Evolutionary conservation across 2,797 vertebrate species (phyloP).

Genomic region (Diglossa cyanea): DNA sequence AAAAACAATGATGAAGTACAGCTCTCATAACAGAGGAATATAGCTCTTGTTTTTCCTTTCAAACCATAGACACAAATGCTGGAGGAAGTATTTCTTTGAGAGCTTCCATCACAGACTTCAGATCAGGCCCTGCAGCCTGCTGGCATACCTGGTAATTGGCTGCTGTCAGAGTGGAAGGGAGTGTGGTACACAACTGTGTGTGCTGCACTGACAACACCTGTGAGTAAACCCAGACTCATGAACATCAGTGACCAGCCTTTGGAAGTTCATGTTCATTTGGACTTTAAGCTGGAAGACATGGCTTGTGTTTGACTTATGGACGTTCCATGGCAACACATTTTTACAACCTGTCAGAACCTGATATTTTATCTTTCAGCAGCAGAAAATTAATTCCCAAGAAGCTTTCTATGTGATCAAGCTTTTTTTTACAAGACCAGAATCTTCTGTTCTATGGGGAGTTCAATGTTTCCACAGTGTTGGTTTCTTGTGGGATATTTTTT

Average conservation of each 20-base stretch:
- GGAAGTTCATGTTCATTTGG: background rate
- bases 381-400: background rate
- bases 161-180: background rate
- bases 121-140: background rate
- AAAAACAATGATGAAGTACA: background rate
- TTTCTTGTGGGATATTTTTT: background rate
- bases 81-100: background rate
- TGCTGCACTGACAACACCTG: background rate
- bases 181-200: rapidly evolving
- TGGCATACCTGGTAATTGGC: background rate
- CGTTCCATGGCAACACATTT: background rate
- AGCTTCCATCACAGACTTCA: background rate
- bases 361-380: background rate
- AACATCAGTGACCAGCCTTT: background rate
- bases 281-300: background rate
- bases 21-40: background rate
- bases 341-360: background rate
- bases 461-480: background rate
- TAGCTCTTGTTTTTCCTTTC: background rate
- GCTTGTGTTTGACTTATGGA: background rate
- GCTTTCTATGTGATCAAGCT: background rate
- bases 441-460: background rate
- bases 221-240: background rate
- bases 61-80: background rate
- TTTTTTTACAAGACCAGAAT: background rate